Conservation (phyloP, 1,140 invertebrate genomes). For the Caenorhabditis latens region DNA sequence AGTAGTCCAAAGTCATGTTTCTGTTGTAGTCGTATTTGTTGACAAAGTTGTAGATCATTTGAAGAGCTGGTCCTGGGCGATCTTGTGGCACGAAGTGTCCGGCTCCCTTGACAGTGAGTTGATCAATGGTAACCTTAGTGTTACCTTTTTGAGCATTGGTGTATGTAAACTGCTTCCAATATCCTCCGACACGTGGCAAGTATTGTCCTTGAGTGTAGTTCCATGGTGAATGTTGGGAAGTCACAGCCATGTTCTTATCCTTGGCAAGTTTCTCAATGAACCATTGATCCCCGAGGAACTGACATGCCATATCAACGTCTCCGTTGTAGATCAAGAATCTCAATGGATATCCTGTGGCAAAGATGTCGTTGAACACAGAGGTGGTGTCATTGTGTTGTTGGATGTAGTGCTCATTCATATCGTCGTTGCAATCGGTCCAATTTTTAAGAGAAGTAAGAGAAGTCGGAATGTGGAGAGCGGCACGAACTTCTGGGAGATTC, state of each 20-base stretch:
- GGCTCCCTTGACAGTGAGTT: conserved; percentile 76
- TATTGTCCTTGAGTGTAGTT: conserved; percentile 57
- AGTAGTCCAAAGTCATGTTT: conserved; percentile 41
- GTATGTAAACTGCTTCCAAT: conserved; percentile 60
- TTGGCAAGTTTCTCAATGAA: conserved; percentile 78
- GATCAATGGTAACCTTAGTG: conserved; percentile 45
- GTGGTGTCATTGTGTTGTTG: conserved; percentile 66
- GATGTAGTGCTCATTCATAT: conserved; percentile 64
- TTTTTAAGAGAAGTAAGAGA: conserved; percentile 24
- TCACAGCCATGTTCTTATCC: conserved; percentile 39
- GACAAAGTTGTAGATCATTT: conserved; percentile 77
- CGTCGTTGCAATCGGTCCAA: conserved; percentile 58
- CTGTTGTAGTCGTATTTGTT: conserved; percentile 56
- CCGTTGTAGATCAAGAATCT: conserved; percentile 80
- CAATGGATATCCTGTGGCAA: conserved; percentile 44
- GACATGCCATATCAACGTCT: conserved; percentile 81
- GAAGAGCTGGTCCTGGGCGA: conserved; percentile 79
- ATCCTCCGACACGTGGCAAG: conserved; percentile 61
- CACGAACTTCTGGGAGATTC: conserved; percentile 57
- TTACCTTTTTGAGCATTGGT: conserved; percentile 43
- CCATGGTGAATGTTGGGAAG: conserved; percentile 46
- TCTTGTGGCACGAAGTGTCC: conserved; percentile 81
- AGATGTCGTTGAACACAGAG: conserved; percentile 66
- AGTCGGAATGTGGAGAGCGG: conserved; percentile 56
- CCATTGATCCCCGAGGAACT: conserved; percentile 81